Evolutionary conservation across 2,797 vertebrate species (phyloP).

Genomic region (Benthosema pterotum): DNA sequence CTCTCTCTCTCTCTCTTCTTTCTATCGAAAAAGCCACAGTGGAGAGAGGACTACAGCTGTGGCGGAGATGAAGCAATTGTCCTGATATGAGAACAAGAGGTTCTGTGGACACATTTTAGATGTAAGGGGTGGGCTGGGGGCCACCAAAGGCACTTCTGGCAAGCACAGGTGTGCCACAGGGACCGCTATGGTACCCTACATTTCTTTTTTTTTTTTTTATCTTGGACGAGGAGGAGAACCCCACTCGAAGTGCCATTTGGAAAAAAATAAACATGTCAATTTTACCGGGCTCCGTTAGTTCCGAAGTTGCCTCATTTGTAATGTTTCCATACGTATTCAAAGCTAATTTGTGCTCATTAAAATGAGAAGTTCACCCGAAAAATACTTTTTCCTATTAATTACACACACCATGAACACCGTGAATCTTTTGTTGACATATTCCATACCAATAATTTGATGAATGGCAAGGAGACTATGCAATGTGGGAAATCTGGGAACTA

Average conservation of each 20-base stretch:
- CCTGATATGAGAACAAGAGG: conserved; percentile 31
- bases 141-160: conserved; percentile 33
- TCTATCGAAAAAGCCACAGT: conserved; percentile 26
- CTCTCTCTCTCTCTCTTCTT: conserved; percentile 25
- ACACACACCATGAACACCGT: too few relatives aligned
- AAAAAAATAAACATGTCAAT: too few relatives aligned
- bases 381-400: too few relatives aligned
- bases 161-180: conserved; percentile 26
- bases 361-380: too few relatives aligned
- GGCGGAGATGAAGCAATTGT: conserved; percentile 15
- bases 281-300: too few relatives aligned
- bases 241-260: conserved; percentile 5
- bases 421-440: too few relatives aligned
- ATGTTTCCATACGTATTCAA: too few relatives aligned
- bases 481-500: too few relatives aligned
- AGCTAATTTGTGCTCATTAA: too few relatives aligned
- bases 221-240: conserved; percentile 14
- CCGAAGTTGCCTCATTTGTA: too few relatives aligned
- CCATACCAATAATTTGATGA: too few relatives aligned
- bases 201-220: conserved; percentile 20
- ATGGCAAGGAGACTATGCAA: too few relatives aligned
- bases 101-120: conserved; percentile 32
- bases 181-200: conserved; percentile 4
- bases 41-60: conserved; percentile 21
- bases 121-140: conserved; percentile 26